Evolutionary conservation across 2,113 vertebrate genomes (phyloP), one percentile per base, ranked within the genome.

Genomic region (Centropus bengalensis): DNA sequence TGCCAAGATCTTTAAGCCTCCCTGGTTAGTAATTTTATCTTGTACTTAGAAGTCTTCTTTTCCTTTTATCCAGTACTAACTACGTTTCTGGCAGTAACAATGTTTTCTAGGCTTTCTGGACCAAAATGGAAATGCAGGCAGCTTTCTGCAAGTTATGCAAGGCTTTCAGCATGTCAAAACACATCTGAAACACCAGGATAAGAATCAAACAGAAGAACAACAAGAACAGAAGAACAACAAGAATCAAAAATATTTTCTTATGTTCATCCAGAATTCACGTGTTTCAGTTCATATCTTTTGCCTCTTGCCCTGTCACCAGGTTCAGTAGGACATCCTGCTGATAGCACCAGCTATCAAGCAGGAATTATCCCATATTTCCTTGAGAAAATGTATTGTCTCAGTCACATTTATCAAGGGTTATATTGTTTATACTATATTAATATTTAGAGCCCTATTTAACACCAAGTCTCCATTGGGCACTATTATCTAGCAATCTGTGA

Each of bases 261-360:
- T 18, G 9, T 68, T 85, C 56, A 30, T 5, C 52, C 1, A 1
- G 14, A 86, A 84, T 59, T 64, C 9, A 23, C 1, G 2, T 26
- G 10, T 44, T 90, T 20, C 36, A 44, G 28, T 60, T 82, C 76
- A 49, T 23, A 76, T 20, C 17, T 5, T 0, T 45, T 84, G 40
- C 42, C 12, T 58, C 78, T 78, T 67, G 32, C 56, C 58, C 58
- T 28, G 44, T n/a, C 49, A 76, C 21, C 17, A 79, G 54, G 52
- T n/a, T 76, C 62, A 79, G 32, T 33, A 91, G 68, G 68, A 96
- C 40, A 75, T 92, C 83, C 76, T 91, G 76, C 71, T 94, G 80
- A 92, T 67, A 86, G 44, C 47, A 81, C 47, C 18, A 83, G 20
- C 47, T 84, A 59, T 47, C 55, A 90, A 86, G 69, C 33, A 88